Evolutionary conservation across 1,140 invertebrate genomes (phyloP).

Genomic region (Brachionus asplanchnoidis): DNA sequence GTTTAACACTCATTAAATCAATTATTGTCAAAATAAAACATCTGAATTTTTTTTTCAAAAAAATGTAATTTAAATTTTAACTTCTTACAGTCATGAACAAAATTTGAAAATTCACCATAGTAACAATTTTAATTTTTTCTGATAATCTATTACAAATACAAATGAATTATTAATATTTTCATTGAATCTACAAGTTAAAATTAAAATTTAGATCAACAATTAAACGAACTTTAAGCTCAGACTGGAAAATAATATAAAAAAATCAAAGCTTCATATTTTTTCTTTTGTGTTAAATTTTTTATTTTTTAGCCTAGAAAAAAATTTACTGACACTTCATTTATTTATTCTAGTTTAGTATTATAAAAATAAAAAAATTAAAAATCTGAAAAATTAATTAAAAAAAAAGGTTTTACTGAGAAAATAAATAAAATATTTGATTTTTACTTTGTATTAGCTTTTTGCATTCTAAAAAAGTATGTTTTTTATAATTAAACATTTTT

Average conservation of each 20-base stretch:
- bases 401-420: no score
- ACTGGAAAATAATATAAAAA: no score
- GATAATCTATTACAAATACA: not conserved
- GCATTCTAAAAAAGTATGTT: no score
- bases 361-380: no score
- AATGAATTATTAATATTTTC: not conserved
- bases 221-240: not conserved
- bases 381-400: no score
- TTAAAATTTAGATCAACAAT: not conserved
- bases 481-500: not conserved
- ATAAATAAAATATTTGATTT: no score
- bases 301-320: no score
- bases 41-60: not conserved
- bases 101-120: not conserved
- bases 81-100: not conserved
- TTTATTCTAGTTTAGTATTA: no score
- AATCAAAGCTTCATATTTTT: no score
- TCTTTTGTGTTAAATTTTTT: no score
- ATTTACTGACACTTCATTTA: no score
- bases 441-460: no score
- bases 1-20: constrained; percentile 6
- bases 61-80: not conserved
- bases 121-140: not conserved
- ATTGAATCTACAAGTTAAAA: not conserved
- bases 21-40: not conserved